Conservation (phyloP, 2,888 invertebrate species). For the Lutraria lutraria region DNA sequence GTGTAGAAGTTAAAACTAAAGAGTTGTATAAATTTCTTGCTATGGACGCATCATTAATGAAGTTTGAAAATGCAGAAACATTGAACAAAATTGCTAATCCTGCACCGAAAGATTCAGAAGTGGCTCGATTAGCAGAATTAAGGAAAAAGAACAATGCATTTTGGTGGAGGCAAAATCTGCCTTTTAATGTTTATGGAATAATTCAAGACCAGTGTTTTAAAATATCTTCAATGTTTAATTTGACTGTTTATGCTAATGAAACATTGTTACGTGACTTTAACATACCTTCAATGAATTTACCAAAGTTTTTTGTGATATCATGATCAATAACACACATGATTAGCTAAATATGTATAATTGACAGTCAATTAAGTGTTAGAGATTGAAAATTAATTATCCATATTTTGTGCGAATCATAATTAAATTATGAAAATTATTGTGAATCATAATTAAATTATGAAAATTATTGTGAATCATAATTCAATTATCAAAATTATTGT, state of each 20-base stretch:
- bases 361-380: no score
- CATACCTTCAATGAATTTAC: slow-evolving; percentile 51
- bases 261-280: slow-evolving; percentile 24
- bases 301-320: slow-evolving; percentile 16
- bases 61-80: slow-evolving; percentile 11
- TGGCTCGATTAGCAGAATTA: slow-evolving; percentile 25
- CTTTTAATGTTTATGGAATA: slow-evolving; percentile 36
- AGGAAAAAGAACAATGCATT: slow-evolving; percentile 53
- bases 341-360: no score
- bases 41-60: slow-evolving; percentile 44
- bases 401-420: no score
- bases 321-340: neutral
- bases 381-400: no score
- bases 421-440: no score
- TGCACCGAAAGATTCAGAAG: slow-evolving; percentile 35
- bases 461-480: no score
- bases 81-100: slow-evolving; percentile 43
- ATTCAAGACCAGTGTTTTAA: slow-evolving; percentile 47
- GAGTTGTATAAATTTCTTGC: slow-evolving; percentile 57
- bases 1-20: slow-evolving; percentile 38
- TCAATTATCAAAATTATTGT: no score
- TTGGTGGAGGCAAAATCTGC: slow-evolving; percentile 62
- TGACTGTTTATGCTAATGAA: slow-evolving; percentile 48
- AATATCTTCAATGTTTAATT: slow-evolving; percentile 42
- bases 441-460: no score